Conservation (phyloP, 1,140 invertebrate species). For the Heliconius hermathena region DNA sequence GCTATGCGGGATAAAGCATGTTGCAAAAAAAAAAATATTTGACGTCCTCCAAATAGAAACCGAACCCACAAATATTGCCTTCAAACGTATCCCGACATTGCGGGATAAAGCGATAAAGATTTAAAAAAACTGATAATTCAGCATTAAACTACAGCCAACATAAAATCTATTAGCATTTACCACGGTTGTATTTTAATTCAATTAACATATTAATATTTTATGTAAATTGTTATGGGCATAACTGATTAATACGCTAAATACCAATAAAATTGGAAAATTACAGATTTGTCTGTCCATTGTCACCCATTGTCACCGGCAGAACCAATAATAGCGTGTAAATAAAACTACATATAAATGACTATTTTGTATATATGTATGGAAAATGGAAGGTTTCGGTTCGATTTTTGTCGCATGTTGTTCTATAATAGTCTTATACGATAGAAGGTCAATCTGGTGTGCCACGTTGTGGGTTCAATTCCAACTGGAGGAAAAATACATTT, state of each 20-base stretch:
- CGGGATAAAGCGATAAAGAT: background rate
- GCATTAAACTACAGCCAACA: background rate
- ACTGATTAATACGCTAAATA: constrained; percentile 13
- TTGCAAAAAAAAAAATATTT: background rate
- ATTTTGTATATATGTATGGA: background rate
- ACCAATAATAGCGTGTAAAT: background rate
- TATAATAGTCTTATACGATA: too few species aligned
- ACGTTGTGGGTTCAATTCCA: too few species aligned
- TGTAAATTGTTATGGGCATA: constrained; percentile 6
- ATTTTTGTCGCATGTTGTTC: background rate
- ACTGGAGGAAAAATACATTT: too few species aligned
- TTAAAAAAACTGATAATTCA: background rate
- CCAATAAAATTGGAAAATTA: background rate
- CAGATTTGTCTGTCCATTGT: background rate
- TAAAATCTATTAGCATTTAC: constrained; percentile 1
- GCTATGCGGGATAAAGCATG: background rate
- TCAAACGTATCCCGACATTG: background rate
- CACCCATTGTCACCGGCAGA: constrained; percentile 1
- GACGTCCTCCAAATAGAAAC: too few species aligned
- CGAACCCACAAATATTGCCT: too few species aligned
- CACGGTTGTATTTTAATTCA: constrained; percentile 12
- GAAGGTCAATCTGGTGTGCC: too few species aligned
- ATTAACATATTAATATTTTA: constrained; percentile 15
- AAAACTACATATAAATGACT: background rate
- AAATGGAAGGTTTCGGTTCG: background rate